Conservation (phyloP, 2,113 vertebrate species). For the Melozone crissalis region DNA sequence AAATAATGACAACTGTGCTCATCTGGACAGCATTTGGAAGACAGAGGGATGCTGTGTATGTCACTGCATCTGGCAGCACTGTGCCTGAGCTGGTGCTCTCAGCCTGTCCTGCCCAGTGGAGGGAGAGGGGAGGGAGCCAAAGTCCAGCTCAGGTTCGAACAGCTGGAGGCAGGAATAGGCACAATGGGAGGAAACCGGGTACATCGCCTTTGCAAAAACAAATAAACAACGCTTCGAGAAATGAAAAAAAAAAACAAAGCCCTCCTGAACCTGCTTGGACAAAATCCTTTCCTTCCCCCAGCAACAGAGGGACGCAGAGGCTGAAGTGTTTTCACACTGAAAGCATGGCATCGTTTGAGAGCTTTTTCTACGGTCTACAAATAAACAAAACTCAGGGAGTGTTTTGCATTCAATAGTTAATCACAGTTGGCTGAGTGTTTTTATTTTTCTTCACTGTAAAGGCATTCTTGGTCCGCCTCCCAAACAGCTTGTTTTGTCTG, state of each 20-base stretch:
- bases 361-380: slow-evolving; percentile 26
- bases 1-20: background rate
- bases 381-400: slow-evolving; percentile 60
- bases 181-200: slow-evolving; percentile 13
- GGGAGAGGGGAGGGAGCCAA: background rate
- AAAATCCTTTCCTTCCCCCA: background rate
- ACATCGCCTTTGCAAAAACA: background rate
- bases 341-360: background rate
- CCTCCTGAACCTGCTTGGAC: background rate
- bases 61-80: background rate
- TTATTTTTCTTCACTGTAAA: slow-evolving; percentile 61
- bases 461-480: slow-evolving; percentile 58
- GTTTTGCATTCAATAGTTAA: slow-evolving; percentile 63
- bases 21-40: background rate
- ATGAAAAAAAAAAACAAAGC: background rate
- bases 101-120: background rate
- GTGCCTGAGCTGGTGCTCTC: background rate
- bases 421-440: slow-evolving; percentile 59
- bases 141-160: slow-evolving; percentile 1
- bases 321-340: slow-evolving; percentile 6
- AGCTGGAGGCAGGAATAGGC: background rate
- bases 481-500: slow-evolving; percentile 67
- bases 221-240: background rate
- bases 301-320: background rate
- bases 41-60: background rate